These are phyloP conservation scores for Trichomycterus rosablanca DNA, from an alignment of 2,113 vertebrate species.

Conservation along the genomic window DNA sequence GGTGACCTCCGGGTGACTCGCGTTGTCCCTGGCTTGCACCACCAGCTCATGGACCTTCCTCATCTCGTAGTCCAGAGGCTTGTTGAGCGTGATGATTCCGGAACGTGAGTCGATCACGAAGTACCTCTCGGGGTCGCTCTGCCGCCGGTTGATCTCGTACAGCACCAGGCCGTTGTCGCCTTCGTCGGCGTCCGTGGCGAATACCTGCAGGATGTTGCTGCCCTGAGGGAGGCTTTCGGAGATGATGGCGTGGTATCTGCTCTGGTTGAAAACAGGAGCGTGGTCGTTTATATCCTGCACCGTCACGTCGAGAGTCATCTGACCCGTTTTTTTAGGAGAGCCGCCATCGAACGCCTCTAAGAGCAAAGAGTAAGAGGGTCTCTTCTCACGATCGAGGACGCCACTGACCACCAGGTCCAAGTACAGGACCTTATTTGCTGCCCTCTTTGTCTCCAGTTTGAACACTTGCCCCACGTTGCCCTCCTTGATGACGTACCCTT, in stretches of 20 bases:
- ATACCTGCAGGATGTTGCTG: constrained; percentile 88
- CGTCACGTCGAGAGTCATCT: constrained; percentile 80
- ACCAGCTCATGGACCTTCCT: constrained; percentile 92
- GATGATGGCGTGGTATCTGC: constrained; percentile 89
- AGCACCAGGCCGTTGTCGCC: constrained; percentile 89
- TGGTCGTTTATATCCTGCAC: constrained; percentile 95
- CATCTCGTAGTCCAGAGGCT: constrained; percentile 87
- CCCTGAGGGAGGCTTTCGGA: constrained; percentile 90
- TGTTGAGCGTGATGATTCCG: constrained; percentile 89
- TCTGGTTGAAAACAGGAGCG: constrained; percentile 91
- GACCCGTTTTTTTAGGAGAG: constrained; percentile 77
- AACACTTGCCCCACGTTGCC: constrained; percentile 86
- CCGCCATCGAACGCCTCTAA: constrained; percentile 94
- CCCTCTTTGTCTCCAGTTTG: constrained; percentile 81
- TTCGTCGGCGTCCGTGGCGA: constrained; percentile 87
- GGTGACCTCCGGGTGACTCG: constrained; percentile 89
- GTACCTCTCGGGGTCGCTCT: constrained; percentile 88
- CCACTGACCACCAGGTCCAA: constrained; percentile 84
- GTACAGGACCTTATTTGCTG: constrained; percentile 79
- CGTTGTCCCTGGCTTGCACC: constrained; percentile 89
- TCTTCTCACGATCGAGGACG: constrained; percentile 83
- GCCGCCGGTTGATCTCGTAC: constrained; percentile 95
- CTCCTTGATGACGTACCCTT: constrained; percentile 84
- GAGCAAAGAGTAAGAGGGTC: constrained; percentile 73
- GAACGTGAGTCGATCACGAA: constrained; percentile 87